Percentiles rank a stretch among this genome's conserved stretches.
Conservation (phyloP, 2,797 vertebrate genomes). For the Argyrosomus regius region DNA sequence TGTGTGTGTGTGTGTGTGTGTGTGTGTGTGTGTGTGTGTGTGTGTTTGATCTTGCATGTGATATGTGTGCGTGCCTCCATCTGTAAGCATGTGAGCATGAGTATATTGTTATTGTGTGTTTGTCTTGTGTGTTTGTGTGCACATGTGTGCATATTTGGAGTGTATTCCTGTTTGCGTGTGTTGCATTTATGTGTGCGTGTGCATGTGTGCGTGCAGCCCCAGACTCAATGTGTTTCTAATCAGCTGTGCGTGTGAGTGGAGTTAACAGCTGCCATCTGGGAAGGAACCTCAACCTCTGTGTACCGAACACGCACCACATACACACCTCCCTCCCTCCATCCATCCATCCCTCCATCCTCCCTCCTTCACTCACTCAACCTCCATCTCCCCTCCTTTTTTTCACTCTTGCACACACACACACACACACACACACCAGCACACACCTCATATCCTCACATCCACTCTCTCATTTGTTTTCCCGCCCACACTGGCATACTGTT, state of each 20-base stretch:
- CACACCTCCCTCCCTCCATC: constrained; percentile 46
- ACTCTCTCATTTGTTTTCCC: constrained; percentile 66
- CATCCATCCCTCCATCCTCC: constrained; percentile 27
- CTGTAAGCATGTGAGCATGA: constrained; percentile 49
- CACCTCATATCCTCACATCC: constrained; percentile 61
- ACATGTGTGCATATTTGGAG: constrained; percentile 34
- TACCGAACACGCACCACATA: constrained; percentile 75
- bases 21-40: constrained; percentile 28
- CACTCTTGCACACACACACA: neutral
- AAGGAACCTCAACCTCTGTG: constrained; percentile 84
- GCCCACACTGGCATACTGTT: constrained; percentile 73
- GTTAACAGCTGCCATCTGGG: constrained; percentile 90
- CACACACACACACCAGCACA: constrained; percentile 34
- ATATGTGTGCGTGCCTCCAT: constrained; percentile 44
- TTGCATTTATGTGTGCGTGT: constrained; percentile 35
- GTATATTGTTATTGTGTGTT: constrained; percentile 60
- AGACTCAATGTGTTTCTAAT: constrained; percentile 88
- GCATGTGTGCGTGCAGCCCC: constrained; percentile 76
- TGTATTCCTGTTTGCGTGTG: constrained; percentile 18
- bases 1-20: constrained; percentile 33
- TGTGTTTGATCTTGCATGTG: constrained; percentile 26
- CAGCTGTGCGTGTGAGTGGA: constrained; percentile 87
- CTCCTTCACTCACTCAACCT: constrained; percentile 40
- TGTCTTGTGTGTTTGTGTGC: constrained; percentile 49
- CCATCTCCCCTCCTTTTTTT: constrained; percentile 55